Percentiles rank a stretch among this genome's conserved stretches.
These are phyloP conservation scores for Drosophila azteca DNA, from an alignment of 1,140 invertebrate genomes.

Conservation along the genomic window DNA sequence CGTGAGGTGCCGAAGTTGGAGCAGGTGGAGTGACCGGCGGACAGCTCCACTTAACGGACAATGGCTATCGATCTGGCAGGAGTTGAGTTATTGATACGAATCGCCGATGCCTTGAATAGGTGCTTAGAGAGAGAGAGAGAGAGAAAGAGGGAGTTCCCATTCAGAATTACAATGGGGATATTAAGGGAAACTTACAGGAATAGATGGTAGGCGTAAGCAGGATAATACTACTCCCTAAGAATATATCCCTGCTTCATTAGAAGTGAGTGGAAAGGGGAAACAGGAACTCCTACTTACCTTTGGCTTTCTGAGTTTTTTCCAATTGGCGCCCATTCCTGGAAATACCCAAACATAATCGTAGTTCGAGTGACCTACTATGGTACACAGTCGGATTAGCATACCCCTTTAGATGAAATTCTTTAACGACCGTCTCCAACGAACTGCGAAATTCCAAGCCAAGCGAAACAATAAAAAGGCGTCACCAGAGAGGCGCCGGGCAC, in stretches of 20 bases:
- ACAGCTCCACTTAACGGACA: conserved; percentile 23
- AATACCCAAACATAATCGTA: no score
- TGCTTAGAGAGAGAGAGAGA: no score
- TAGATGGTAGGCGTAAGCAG: no score
- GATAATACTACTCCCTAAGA: no score
- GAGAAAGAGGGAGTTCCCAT: no score
- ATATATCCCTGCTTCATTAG: no score
- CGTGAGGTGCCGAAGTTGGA: not conserved
- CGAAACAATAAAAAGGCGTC: conserved; percentile 70
- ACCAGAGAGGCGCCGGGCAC: not conserved
- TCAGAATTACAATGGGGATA: not conserved
- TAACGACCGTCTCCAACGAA: conserved; percentile 58
- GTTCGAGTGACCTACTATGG: not conserved
- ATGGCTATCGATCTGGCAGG: conserved; percentile 40
- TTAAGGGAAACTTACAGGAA: no score
- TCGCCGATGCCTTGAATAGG: conserved; percentile 4
- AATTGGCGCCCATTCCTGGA: no score
- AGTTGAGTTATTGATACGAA: conserved; percentile 38
- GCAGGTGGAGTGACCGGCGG: conserved; percentile 1
- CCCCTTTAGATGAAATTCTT: conserved; percentile 9
- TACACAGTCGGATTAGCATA: not conserved
- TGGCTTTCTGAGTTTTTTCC: no score
- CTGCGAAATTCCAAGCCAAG: conserved; percentile 40
- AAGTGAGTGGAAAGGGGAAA: no score
- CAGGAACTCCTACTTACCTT: no score